Base-by-base conservation (phyloP, 1,140 invertebrate genomes). In the Spodoptera frugiperda region DNA sequence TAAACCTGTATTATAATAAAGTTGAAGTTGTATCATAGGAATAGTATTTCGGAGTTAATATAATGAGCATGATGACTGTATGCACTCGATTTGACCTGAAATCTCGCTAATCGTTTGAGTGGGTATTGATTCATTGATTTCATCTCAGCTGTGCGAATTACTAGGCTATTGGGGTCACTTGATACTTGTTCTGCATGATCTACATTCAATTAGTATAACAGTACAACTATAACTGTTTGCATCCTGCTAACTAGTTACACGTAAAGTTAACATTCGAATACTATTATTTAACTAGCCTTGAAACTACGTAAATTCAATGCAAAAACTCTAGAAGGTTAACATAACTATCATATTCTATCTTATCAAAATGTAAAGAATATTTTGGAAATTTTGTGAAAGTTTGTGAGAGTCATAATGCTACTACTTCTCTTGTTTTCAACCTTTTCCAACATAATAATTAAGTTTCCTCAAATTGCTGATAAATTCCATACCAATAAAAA, bases 141-240 rank as follows among this genome's bases (percentile, higher is more conserved):
- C 51, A 55, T 71, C 67, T 71, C 51, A 71, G 6, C 51, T 71
- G 30, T 39, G 65, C 49, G 25, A 33, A 51, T 68, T 51, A 17
- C 19, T 21, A 10, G 15, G n/a, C 71, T 49, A 74, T 76, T 67
- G 59, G 39, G 73, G 73, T 76, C 73, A 76, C 48, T 14, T 33
- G 44, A 74, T 57, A 19, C 70, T 57, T 72, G 21, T 54, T 57
- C 59, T 25, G 57, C 39, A 15, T 9, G 54, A 59, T 19, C 19
- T 59, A 57, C 33, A 59, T 72, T 25, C 30, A 61, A 46, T 51
- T 59, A 46, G 12, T 63, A 74, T 74, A 74, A 72, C 70, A 21
- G 71, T 74, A 14, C 19, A 48, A 10, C 4, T 68, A 49, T 25
- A 25, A 55, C 67, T 54, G 67, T 25, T n/a, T 25, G n/a, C 67